These are phyloP conservation scores for Hylaea fasciaria DNA, from an alignment of 2,888 invertebrate species.

Conservation along the genomic window DNA sequence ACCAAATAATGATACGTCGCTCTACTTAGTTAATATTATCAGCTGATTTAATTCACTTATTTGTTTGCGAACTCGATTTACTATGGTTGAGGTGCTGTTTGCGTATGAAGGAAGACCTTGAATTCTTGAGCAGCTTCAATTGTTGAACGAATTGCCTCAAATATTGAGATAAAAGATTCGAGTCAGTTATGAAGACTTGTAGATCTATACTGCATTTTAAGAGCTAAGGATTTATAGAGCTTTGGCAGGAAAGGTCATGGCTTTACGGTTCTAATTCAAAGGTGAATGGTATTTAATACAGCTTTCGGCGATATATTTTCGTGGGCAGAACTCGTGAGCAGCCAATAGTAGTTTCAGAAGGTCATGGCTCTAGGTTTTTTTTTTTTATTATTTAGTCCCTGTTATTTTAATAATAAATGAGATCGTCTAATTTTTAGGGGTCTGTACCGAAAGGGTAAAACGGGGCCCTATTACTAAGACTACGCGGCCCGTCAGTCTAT, in stretches of 20 bases:
- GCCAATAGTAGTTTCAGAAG: constrained; percentile 16
- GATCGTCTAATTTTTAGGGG: too few relatives aligned
- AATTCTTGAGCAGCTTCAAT: constrained; percentile 9
- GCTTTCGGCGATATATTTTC: constrained; percentile 4
- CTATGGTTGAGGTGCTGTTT: constrained; percentile 20
- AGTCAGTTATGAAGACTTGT: neutral
- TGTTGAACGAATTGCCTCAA: constrained; percentile 7
- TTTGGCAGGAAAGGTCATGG: constrained; percentile 36
- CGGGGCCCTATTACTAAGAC: too few relatives aligned
- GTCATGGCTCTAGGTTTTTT: constrained; percentile 8
- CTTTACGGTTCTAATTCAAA: constrained; percentile 37
- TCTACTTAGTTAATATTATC: constrained; percentile 22
- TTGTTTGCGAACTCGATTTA: constrained; percentile 23
- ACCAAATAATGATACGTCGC: constrained; percentile 3
- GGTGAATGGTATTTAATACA: constrained; percentile 34
- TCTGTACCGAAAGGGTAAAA: too few relatives aligned
- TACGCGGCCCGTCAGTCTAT: too few relatives aligned
- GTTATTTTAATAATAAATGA: too few relatives aligned
- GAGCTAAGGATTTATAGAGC: constrained; percentile 33
- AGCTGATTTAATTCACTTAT: constrained; percentile 22
- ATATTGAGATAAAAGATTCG: neutral
- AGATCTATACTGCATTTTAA: constrained; percentile 21
- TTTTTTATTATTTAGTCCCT: too few relatives aligned
- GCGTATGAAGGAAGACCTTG: constrained; percentile 12
- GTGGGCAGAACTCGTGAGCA: constrained; percentile 19